Evolutionary conservation across 2,113 vertebrate genomes (phyloP).

Genomic region (Casuarius casuarius): DNA sequence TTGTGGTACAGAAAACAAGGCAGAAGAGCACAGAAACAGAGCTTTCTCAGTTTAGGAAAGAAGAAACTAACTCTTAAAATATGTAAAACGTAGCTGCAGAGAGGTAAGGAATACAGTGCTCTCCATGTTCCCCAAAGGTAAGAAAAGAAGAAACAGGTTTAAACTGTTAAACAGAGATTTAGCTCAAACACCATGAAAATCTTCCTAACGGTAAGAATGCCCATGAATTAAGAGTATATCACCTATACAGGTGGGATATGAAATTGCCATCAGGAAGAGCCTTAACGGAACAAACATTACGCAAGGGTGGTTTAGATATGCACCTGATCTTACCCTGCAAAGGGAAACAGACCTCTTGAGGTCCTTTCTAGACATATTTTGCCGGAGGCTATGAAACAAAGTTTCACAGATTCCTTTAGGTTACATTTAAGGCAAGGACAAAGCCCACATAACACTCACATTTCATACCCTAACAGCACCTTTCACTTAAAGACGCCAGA

Average conservation of each 20-base stretch:
- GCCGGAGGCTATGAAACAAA: neutral
- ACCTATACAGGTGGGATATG: neutral
- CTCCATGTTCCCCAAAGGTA: neutral
- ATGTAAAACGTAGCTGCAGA: neutral
- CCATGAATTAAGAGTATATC: accelerated
- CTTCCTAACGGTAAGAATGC: neutral
- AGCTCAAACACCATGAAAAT: accelerated
- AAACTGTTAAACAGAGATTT: neutral
- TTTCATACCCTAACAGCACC: neutral
- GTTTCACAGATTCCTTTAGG: neutral
- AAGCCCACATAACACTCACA: neutral
- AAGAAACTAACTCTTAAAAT: neutral
- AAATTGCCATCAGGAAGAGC: neutral
- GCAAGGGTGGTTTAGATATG: neutral
- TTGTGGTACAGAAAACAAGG: neutral
- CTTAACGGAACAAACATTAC: neutral
- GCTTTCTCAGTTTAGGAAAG: neutral
- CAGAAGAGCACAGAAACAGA: neutral
- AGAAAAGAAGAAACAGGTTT: neutral
- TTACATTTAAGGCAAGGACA: neutral
- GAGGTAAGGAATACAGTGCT: neutral
- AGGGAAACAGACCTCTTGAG: neutral
- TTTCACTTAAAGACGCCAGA: neutral
- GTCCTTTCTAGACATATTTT: neutral
- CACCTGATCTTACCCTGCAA: neutral